These are phyloP conservation scores for Stigmatopora argus DNA, from an alignment of 2,113 vertebrate species.

Conservation along the genomic window DNA sequence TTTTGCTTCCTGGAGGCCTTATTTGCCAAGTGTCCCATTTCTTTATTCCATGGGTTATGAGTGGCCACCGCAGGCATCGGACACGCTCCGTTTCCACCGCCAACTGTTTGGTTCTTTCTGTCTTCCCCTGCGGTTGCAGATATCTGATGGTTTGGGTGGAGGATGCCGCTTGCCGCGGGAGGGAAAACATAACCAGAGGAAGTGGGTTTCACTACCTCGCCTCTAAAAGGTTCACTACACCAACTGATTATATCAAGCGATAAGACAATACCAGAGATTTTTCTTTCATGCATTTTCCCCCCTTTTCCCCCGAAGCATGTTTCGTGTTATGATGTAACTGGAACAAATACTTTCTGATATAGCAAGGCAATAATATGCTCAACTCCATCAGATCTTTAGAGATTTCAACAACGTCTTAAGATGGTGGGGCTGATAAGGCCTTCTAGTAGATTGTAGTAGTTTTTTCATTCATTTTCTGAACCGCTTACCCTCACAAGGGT, in stretches of 20 bases:
- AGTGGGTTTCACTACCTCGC: conserved; percentile 9
- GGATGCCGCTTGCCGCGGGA: conserved; percentile 31
- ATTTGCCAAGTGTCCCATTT: background rate
- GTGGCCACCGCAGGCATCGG: conserved; percentile 11
- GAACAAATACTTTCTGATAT: background rate
- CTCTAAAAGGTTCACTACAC: background rate
- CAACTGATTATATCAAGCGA: background rate
- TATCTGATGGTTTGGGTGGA: conserved; percentile 25
- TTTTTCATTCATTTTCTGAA: no score
- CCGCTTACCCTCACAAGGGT: no score
- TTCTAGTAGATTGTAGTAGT: no score
- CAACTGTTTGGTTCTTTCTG: conserved; percentile 4
- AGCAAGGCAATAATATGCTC: background rate
- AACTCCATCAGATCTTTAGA: background rate
- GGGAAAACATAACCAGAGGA: conserved; percentile 26
- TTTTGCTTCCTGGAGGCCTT: background rate
- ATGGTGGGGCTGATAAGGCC: background rate
- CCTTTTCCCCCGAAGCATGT: background rate
- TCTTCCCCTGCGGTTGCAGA: conserved; percentile 22
- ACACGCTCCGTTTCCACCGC: conserved; percentile 13
- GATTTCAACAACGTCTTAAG: background rate
- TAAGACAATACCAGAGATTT: background rate
- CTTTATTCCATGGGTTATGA: background rate
- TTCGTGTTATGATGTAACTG: background rate
- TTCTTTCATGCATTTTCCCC: background rate